phyloP scores from a whole-genome alignment of 1,140 invertebrate genomes.

The Brachionus rubens region DNA sequence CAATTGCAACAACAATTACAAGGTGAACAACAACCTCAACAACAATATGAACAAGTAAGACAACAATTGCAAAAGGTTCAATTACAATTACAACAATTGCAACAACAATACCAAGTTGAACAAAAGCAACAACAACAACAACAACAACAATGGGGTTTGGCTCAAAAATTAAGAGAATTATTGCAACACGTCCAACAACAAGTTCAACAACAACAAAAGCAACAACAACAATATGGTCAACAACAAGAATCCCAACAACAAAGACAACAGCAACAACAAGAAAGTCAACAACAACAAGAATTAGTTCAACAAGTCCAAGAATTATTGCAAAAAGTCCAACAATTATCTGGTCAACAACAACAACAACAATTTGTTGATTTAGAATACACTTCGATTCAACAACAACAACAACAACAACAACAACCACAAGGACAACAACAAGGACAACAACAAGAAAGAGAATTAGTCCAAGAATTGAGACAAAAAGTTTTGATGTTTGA shows the following conservation, averaged over 20 bases:
- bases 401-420: not conserved
- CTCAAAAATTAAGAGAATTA: too few relatives aligned
- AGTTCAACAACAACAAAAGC: not conserved
- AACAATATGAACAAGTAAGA: not conserved
- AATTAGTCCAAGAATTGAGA: not conserved
- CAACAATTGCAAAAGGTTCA: not conserved
- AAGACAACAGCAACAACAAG: not conserved
- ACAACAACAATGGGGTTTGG: not conserved
- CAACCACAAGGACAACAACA: not conserved
- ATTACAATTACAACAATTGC: not conserved
- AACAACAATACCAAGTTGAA: not conserved
- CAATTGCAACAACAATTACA: not conserved
- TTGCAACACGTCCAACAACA: not conserved
- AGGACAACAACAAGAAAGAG: not conserved
- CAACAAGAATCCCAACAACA: not conserved
- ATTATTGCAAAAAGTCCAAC: not conserved
- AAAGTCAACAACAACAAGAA: not conserved
- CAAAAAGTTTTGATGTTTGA: not conserved
- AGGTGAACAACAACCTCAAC: not conserved
- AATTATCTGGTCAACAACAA: not conserved
- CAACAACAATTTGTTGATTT: constrained; percentile 19
- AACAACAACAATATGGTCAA: not conserved
- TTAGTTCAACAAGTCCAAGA: not conserved
- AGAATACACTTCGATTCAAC: too few relatives aligned
- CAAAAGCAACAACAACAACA: not conserved